Evolutionary conservation across 2,113 vertebrate species (phyloP).

Genomic region (Suricata suricatta): DNA sequence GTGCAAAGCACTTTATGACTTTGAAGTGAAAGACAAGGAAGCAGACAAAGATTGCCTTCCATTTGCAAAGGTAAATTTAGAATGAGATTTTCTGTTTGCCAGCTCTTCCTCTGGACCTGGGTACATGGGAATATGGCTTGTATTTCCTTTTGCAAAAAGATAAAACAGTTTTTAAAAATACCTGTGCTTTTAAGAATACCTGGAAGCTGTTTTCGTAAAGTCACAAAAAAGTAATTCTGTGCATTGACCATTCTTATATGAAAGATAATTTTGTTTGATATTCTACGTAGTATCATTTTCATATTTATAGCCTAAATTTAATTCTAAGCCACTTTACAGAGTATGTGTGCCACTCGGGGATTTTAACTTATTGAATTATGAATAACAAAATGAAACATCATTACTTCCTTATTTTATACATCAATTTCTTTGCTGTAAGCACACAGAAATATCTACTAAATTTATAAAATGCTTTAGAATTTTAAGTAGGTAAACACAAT

Average conservation of each 20-base stretch:
- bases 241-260: neutral
- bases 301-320: conserved; percentile 24
- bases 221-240: conserved; percentile 31
- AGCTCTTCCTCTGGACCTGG: neutral
- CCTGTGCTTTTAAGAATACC: neutral
- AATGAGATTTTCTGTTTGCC: neutral
- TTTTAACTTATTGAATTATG: conserved; percentile 46
- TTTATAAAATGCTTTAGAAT: conserved; percentile 36
- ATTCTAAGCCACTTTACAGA: conserved; percentile 22
- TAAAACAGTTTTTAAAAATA: neutral
- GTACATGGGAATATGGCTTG: neutral
- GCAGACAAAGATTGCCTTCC: conserved; percentile 99
- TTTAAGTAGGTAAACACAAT: conserved; percentile 2
- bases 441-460: conserved; percentile 40
- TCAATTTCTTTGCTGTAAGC: conserved; percentile 8
- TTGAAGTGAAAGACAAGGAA: conserved; percentile 99
- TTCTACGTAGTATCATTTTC: neutral
- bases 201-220: neutral
- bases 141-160: neutral
- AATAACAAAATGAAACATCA: neutral
- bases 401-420: conserved; percentile 36
- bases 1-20: conserved; percentile 99
- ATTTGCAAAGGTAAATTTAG: conserved; percentile 93
- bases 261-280: neutral
- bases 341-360: neutral